Base-by-base conservation (phyloP, 2,888 invertebrate species). In the Limulus polyphemus region DNA sequence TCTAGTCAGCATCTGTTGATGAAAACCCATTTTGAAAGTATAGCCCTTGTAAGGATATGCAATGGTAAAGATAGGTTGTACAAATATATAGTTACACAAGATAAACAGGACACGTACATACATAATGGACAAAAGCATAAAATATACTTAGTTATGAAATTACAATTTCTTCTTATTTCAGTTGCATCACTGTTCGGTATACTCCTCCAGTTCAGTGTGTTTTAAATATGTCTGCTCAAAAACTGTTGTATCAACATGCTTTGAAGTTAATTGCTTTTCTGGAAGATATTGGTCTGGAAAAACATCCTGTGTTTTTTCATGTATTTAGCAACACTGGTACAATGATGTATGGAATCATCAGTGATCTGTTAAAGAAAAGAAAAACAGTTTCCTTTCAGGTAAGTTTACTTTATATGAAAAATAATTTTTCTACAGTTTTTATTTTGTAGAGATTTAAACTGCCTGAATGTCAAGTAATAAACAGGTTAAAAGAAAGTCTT, bases 321-420 rank as follows among this genome's bases (percentile, higher is more conserved):
- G 80, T 84, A 62, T 87, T 87, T 74, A 86, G 86, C 65, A 87
- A 87, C 73, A 84, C 86, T n/a, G 87, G 87, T 16, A 83, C 84
- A 7, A 83, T 83, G 72, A 78, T 86, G 11, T 87, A 86, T 74
- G 83, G 83, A 67, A 83, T 84, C 74, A 82, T 87, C 69, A 82
- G 83, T 49, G 72, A 82, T 63, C 83, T 83, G 63, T 78, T 82
- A 73, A 17, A 66, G 64, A 55, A 62, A 69, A 65, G 61, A 16
- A 58, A 65, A 49, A 56, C 58, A 47, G 16, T 56, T 50, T 56
- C 58, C 16, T 62, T 62, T 57, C 32, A 65, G 62, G 65, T 65
- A 62, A 12, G 32, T 32, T 32, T 3, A 7, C 32, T 32, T 32
- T 32, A 32, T 32, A 32, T 3, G 32, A 32, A 32, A 32, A 32